Conservation (phyloP, 2,888 invertebrate species). For the Pandemis corylana region DNA sequence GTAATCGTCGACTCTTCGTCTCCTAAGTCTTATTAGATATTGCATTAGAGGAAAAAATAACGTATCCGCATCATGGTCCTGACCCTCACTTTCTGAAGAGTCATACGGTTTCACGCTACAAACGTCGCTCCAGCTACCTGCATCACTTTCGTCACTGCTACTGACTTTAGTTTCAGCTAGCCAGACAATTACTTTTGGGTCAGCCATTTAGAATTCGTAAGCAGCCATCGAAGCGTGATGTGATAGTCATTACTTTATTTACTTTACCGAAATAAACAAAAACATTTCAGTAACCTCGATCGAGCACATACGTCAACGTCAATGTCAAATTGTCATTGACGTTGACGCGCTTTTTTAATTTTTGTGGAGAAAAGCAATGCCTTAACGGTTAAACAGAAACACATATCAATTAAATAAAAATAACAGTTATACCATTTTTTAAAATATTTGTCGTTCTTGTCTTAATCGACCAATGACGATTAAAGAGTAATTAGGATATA, state of each 20-base stretch:
- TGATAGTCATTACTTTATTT: background rate
- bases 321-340: too few species aligned
- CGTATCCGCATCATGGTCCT: slow-evolving; percentile 56
- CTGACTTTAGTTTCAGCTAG: slow-evolving; percentile 51
- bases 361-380: too few species aligned
- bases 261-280: background rate
- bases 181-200: slow-evolving; percentile 54
- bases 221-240: background rate
- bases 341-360: too few species aligned
- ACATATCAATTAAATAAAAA: too few species aligned
- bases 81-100: slow-evolving; percentile 56
- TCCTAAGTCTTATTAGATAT: slow-evolving; percentile 60
- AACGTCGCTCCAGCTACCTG: slow-evolving; percentile 64
- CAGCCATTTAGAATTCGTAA: slow-evolving; percentile 49
- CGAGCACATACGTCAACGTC: too few species aligned
- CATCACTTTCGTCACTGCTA: slow-evolving; percentile 60
- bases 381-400: too few species aligned
- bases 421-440: too few species aligned
- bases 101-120: slow-evolving; percentile 48
- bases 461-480: too few species aligned
- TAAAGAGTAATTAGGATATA: too few species aligned
- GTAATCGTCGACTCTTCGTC: slow-evolving; percentile 67
- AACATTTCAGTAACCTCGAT: too few species aligned
- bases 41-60: slow-evolving; percentile 70
- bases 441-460: too few species aligned